Conservation (phyloP, 2,113 vertebrate species). For the Callipepla californica region DNA sequence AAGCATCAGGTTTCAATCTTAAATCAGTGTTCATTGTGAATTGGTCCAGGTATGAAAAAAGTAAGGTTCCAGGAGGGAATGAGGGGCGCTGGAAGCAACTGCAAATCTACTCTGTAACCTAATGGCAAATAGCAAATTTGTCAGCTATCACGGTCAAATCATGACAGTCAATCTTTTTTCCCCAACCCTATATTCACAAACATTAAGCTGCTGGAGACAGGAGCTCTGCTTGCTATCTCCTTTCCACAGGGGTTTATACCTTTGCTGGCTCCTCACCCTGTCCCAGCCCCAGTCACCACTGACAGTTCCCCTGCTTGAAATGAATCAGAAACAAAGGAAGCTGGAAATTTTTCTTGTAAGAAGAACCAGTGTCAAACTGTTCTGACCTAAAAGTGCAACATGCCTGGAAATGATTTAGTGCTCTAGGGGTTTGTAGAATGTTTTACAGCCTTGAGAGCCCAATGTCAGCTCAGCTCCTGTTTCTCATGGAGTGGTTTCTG, state of each 20-base stretch:
- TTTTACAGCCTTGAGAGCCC: not conserved
- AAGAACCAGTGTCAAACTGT: constrained; percentile 6
- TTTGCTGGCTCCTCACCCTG: not conserved
- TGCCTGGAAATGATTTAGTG: not conserved
- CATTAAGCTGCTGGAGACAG: too few relatives aligned
- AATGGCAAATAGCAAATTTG: not conserved
- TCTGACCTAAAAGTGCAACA: not conserved
- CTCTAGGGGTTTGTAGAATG: not conserved
- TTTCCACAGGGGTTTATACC: not conserved
- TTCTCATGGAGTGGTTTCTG: not conserved
- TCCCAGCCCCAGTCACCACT: not conserved
- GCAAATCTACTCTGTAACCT: not conserved
- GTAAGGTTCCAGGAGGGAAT: not conserved
- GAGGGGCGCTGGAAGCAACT: not conserved
- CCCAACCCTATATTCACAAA: not conserved
- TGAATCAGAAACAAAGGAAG: not conserved
- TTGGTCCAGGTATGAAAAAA: not conserved
- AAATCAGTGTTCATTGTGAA: not conserved
- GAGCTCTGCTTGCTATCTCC: too few relatives aligned
- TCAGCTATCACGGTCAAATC: not conserved
- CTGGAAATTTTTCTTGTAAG: not conserved
- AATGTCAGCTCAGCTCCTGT: not conserved
- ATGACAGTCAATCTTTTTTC: not conserved
- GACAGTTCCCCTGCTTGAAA: not conserved
- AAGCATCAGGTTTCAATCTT: not conserved